phyloP scores from a whole-genome alignment of 2,888 invertebrate species.

The Phaonia tiefii region DNA sequence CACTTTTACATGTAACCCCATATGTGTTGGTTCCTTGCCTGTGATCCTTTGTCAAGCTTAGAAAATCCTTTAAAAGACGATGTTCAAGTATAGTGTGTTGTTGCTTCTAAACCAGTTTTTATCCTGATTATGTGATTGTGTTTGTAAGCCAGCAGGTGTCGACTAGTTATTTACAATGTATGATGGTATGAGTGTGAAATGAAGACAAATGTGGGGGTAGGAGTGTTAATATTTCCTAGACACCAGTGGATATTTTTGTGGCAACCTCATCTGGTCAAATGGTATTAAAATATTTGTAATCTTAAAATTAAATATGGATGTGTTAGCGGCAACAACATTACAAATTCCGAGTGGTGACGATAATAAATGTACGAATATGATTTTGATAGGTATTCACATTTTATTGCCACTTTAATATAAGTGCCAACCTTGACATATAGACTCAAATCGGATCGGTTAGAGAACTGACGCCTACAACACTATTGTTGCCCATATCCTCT shows the following conservation, averaged over 20 bases:
- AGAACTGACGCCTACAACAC: too few species aligned
- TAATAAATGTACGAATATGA: too few species aligned
- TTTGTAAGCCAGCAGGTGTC: neutral
- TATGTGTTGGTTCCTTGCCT: constrained; percentile 35
- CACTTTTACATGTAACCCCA: constrained; percentile 5
- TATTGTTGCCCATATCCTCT: too few species aligned
- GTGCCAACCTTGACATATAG: too few species aligned
- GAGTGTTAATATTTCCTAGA: too few species aligned
- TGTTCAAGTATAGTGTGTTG: constrained; percentile 10
- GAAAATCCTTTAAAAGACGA: constrained; percentile 63
- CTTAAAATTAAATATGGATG: neutral
- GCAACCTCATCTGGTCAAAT: neutral
- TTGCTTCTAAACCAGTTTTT: constrained; percentile 19
- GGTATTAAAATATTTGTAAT: neutral
- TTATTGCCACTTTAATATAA: too few species aligned
- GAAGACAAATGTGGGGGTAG: neutral
- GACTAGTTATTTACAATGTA: too few species aligned
- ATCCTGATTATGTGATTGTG: neutral
- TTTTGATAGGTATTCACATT: too few species aligned
- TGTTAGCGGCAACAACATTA: too few species aligned
- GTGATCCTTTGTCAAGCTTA: constrained; percentile 56
- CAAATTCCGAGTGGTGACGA: too few species aligned
- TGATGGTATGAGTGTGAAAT: too few species aligned
- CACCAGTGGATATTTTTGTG: neutral
- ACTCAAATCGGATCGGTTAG: too few species aligned